Base-by-base conservation (phyloP, 2,113 vertebrate genomes). In the Pseudorhombus dupliciocellatus region DNA sequence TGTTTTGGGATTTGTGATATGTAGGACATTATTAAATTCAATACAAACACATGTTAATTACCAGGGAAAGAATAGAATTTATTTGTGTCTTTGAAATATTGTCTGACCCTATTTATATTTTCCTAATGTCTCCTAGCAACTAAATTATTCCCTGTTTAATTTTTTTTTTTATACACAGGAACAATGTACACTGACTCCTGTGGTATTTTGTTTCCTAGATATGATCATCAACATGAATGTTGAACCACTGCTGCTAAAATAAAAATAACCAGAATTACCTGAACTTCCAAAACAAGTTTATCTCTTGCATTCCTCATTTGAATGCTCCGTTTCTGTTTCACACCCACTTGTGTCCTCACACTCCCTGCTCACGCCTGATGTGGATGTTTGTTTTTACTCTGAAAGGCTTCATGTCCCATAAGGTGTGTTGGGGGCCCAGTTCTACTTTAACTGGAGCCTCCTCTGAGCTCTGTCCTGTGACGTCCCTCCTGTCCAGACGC, bases 401-500 rank as follows among this genome's bases (percentile, higher is more conserved):
- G 7, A 58, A 44, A 18, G 24, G 21, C 15, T n/a, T 10, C 30
- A 66, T 65, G 65, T 69, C 34, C 75, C 79, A 37, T 64, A 56
- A 54, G 26, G 14, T 70, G 58, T 81, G 83, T 82, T 24, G 54
- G 53, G 51, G 34, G 54, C 5, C 44, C 66, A 57, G 76, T 64
- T 80, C 65, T 53, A 52, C 61, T 85, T 25, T 46, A 77, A 30
- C 63, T 64, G 71, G 78, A 62, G 42, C 69, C 48, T 65, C 1
- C 51, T 66, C 20, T 21, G 80, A 28, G 37, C 34, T 37, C 31
- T 76, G 54, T 14, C 64, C 15, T 83, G 83, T 93, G 77, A 84
- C 61, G 24, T 90, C 86, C 46, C 63, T 79, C 44, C 55, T 86
- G 50, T 91, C 87, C 48, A 28, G 57, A 64, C 66, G 69, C 59